These are phyloP conservation scores for Phylloscopus trochiloides DNA, from an alignment of 2,113 vertebrate species.

Conservation along the genomic window DNA sequence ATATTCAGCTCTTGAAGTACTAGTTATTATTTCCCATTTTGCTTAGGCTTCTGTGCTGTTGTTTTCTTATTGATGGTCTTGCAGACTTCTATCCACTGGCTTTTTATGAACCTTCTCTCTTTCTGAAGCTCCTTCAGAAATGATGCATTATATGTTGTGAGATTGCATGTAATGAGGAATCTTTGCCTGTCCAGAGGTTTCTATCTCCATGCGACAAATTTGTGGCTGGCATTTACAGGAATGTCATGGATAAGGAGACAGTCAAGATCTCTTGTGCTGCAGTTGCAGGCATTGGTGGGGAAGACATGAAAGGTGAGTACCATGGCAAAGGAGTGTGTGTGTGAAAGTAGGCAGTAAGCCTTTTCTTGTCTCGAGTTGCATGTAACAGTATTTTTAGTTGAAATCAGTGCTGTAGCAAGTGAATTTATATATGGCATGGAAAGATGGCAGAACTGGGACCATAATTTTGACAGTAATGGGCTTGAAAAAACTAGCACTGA, in stretches of 20 bases:
- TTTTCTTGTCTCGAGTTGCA: neutral
- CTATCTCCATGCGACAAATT: neutral
- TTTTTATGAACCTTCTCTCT: neutral
- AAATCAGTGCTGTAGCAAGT: neutral
- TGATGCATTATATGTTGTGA: neutral
- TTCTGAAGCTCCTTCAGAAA: neutral
- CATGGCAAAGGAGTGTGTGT: neutral
- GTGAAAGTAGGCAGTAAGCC: neutral
- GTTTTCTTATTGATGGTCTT: neutral
- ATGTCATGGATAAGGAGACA: neutral
- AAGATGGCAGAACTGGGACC: neutral
- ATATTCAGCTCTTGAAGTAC: constrained; percentile 10
- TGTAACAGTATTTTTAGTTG: neutral
- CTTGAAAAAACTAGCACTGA: neutral
- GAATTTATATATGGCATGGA: neutral
- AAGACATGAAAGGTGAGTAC: neutral
- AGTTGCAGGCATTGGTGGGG: neutral
- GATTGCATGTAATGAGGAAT: neutral
- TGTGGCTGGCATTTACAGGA: neutral
- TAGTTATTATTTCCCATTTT: neutral
- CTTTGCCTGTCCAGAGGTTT: neutral
- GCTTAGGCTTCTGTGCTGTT: neutral
- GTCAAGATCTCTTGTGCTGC: neutral
- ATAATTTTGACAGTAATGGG: neutral
- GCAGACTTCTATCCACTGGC: neutral